Conservation (phyloP, 2,888 invertebrate species). For the Eristalis tenax region DNA sequence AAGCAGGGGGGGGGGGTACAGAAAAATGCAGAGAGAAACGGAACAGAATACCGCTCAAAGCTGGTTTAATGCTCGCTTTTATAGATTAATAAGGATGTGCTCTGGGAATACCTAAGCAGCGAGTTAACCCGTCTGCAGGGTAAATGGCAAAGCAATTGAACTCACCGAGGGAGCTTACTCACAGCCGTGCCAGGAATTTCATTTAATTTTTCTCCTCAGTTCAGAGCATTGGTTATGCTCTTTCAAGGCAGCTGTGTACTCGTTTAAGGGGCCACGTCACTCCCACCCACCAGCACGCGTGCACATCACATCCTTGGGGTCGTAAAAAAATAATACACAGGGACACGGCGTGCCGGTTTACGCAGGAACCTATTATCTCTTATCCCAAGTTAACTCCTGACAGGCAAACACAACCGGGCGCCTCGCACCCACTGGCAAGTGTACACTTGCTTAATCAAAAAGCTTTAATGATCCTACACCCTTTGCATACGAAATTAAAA, state of each 20-base stretch:
- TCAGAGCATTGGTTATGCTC: conserved; percentile 6
- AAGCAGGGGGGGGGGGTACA: not conserved
- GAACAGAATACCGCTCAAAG: not conserved
- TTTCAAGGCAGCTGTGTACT: not conserved
- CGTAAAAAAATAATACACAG: not conserved
- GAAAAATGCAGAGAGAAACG: not conserved
- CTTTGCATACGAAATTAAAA: conserved; percentile 59
- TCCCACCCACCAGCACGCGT: not conserved
- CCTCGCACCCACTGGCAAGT: not conserved
- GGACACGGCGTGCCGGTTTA: not conserved
- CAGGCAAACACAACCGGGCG: not conserved
- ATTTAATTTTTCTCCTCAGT: not conserved
- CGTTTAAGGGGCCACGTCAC: not conserved
- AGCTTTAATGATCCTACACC: conserved; percentile 44
- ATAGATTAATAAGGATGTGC: conserved; percentile 32
- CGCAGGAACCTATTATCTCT: conserved; percentile 2
- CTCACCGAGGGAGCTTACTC: conserved; percentile 20
- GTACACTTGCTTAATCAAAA: conserved; percentile 44
- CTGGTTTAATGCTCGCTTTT: conserved; percentile 1
- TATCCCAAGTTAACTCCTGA: not conserved
- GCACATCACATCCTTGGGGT: not conserved
- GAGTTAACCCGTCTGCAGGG: not conserved
- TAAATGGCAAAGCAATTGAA: conserved; percentile 27
- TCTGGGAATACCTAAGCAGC: not conserved
- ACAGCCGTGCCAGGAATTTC: not conserved